Base-by-base conservation (phyloP, 2,888 invertebrate genomes). In the Scaptomyza cyrtandrae region DNA sequence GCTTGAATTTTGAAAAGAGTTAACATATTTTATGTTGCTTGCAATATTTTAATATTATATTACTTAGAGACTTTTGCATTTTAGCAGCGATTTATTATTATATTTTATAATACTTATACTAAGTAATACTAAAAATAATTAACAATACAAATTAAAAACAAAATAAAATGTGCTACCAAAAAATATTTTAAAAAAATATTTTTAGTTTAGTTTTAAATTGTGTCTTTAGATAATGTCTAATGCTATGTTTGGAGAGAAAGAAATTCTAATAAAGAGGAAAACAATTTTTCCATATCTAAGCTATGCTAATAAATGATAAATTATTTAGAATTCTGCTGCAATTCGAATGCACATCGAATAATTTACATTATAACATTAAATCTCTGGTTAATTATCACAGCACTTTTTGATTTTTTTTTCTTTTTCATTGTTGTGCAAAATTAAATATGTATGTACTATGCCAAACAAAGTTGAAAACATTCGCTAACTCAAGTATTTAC, bases 381-480 rank as follows among this genome's bases (percentile, higher is more conserved):
- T 68, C 52, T 64, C 54, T 72, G 54, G 64, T 79, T 80, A 80
- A 80, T 88, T 90, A 90, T 90, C 89, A 90, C 89, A 90, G 89
- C 89, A 89, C 89, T 88, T 89, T 82, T 89, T 89, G 76, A 84
- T 78, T 74, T 78, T 78, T 9, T 33, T 33, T 33, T 56, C 65
- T 62, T 77, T 9, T 16, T 41, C 41, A 60, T 74, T 71, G 79
- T 85, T 88, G 87, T 89, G 89, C 89, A 90, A 89, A 90, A 80
- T 85, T 73, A 85, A 39, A 45, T 33, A 75, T 35, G 6, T 50
- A 1, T 33, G 1, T 29, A 37, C 24, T 49, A 56, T 58, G 24
- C 37, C 50, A 16, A 74, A 74, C 31, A n/a, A 44, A 75, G 6
- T 56, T 43, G 14, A 68, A 63, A 52, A 60, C 7, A 10, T 72